Evolutionary conservation across 2,888 invertebrate genomes (phyloP).

Genomic region (Dynastes tityus): DNA sequence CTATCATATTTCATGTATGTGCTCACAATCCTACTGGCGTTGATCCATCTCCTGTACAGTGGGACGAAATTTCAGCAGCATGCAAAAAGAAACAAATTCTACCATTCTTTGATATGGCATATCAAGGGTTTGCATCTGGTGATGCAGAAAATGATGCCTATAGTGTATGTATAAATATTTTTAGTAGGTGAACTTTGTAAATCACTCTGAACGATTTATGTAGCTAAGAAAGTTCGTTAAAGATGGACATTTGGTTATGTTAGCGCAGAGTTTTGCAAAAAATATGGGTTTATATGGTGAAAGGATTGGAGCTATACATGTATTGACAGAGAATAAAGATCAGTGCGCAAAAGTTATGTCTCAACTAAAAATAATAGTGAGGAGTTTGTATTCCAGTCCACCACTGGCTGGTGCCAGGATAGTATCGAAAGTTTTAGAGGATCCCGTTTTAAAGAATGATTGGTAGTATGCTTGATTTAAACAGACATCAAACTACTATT

Average conservation of each 20-base stretch:
- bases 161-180: constrained; percentile 73
- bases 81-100: constrained; percentile 87
- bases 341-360: constrained; percentile 90
- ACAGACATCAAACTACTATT: too few relatives aligned
- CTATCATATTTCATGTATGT: constrained; percentile 95
- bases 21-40: constrained; percentile 99
- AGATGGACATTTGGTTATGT: constrained; percentile 89
- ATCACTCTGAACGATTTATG: background rate
- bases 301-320: constrained; percentile 91
- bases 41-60: constrained; percentile 90
- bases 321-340: constrained; percentile 83
- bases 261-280: constrained; percentile 97
- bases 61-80: constrained; percentile 88
- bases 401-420: constrained; percentile 95
- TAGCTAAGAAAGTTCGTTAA: constrained; percentile 85
- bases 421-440: constrained; percentile 87
- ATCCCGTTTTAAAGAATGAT: constrained; percentile 77
- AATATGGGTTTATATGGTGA: constrained; percentile 97
- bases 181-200: background rate
- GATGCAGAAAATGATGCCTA: constrained; percentile 89
- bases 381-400: constrained; percentile 98
- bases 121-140: constrained; percentile 97
- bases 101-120: constrained; percentile 99
- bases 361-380: constrained; percentile 94
- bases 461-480: constrained; percentile 75